These are phyloP conservation scores for Trichomycterus rosablanca DNA, from an alignment of 2,113 vertebrate species.

Conservation along the genomic window DNA sequence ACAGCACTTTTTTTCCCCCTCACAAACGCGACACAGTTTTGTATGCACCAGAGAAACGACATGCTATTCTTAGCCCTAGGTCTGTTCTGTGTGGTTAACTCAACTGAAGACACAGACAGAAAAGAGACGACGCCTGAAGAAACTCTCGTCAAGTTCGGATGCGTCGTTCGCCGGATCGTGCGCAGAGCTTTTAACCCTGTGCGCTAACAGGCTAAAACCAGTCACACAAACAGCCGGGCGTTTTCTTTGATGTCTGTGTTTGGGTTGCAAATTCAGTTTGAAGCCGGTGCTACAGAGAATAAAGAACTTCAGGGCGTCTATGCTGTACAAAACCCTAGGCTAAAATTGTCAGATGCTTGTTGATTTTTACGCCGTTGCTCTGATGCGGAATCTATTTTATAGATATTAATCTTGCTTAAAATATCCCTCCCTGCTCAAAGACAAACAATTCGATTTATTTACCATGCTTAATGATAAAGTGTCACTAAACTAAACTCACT, in stretches of 20 bases:
- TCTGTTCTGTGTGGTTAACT: conserved; percentile 8
- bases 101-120: background rate
- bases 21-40: conserved; percentile 37
- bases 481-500: too few relatives aligned
- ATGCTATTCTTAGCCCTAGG: conserved; percentile 20
- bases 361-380: too few relatives aligned
- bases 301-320: too few relatives aligned
- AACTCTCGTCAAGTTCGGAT: background rate
- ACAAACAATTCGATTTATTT: too few relatives aligned
- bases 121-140: background rate
- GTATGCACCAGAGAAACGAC: conserved; percentile 8
- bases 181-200: background rate
- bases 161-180: background rate
- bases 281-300: too few relatives aligned
- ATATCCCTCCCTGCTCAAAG: too few relatives aligned
- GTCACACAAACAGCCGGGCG: background rate
- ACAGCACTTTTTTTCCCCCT: background rate
- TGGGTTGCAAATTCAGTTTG: background rate
- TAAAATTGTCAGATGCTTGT: too few relatives aligned
- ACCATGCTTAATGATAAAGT: too few relatives aligned
- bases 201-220: background rate
- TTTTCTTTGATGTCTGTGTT: background rate
- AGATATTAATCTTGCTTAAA: too few relatives aligned
- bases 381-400: too few relatives aligned
- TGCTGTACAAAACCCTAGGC: too few relatives aligned